Base-by-base conservation (phyloP, 2,113 vertebrate species). In the Podarcis muralis region DNA sequence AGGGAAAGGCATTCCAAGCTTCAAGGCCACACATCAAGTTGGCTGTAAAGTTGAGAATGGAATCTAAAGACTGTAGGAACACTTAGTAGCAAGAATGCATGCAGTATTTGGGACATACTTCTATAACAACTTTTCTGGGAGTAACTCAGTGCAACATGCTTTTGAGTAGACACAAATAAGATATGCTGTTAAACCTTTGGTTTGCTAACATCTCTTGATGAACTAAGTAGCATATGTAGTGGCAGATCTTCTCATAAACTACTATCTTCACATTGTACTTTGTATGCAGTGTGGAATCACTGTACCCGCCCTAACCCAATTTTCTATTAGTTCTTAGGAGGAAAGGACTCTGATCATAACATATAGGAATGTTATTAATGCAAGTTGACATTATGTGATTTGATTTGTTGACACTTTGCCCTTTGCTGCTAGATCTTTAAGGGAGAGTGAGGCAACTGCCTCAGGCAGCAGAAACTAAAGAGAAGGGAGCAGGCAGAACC, bases 11-110 rank as follows among this genome's bases (percentile, higher is more conserved):
- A 89, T 80, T 92, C 77, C 72, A 0, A 53, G 15, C 3, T 65
- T 92, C 89, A 77, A 32, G 66, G 69, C 7, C 76, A 85, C 48
- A 81, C 72, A 74, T 30, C 30, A 68, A 86, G 74, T 48, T 2
- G 74, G 16, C 22, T 7, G 18, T 13, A 68, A 87, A 79, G 16
- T 7, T 0, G 40, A 68, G 1, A 59, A 81, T 85, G 80, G 80
- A 32, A 81, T 9, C 53, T 48, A 86, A 87, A 84, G 90, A 25
- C 35, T 79, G 1, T 35, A 59, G 13, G 71, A 90, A 43, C 3
- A 6, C 6, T 16, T 25, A 79, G 35, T 35, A 62, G 53, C 32
- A 79, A 82, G 92, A 89, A 82, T 37, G 15, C 62, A 16, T 15
- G 43, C 1, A 3, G 68, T 69, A 57, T 74, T 66, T 12, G 0